Evolutionary conservation across 2,113 vertebrate species (phyloP).

Genomic region (Elachura formosa): DNA sequence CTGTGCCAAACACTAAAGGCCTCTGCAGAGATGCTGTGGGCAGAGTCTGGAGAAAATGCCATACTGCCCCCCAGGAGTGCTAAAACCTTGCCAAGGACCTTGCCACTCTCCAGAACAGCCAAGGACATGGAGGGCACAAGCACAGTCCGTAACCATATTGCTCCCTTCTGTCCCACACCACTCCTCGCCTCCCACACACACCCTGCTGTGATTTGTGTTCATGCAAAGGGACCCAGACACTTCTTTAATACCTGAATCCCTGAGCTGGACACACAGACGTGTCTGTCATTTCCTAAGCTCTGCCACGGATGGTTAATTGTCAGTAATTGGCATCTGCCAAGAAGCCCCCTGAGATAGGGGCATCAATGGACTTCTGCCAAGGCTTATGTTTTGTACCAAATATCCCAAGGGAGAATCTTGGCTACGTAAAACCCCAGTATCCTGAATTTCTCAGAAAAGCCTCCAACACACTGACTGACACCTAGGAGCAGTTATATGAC

Average conservation of each 20-base stretch:
- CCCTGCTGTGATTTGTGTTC: background rate
- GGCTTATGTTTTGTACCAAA: background rate
- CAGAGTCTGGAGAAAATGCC: background rate
- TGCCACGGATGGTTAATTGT: background rate
- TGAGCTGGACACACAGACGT: background rate
- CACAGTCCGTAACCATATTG: accelerated
- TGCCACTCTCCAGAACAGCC: background rate
- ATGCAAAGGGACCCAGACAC: background rate
- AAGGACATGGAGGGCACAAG: background rate
- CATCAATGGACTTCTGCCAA: background rate
- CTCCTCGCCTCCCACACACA: background rate
- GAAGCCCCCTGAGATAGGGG: background rate
- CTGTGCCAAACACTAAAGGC: background rate
- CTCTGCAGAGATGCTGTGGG: background rate
- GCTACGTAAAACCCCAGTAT: accelerated
- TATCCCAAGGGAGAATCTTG: background rate
- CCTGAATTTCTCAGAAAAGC: background rate
- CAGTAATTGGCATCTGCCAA: background rate
- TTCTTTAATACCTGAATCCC: background rate
- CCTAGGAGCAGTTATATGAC: background rate
- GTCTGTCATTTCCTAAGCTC: background rate
- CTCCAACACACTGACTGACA: background rate
- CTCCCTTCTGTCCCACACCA: accelerated
- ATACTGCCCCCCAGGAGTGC: background rate
- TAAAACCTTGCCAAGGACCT: background rate